A percentile compares a stretch with the other conserved stretches of the same genome.
Evolutionary conservation across 2,888 invertebrate genomes (phyloP).

Genomic region (Alsophila aescularia): DNA sequence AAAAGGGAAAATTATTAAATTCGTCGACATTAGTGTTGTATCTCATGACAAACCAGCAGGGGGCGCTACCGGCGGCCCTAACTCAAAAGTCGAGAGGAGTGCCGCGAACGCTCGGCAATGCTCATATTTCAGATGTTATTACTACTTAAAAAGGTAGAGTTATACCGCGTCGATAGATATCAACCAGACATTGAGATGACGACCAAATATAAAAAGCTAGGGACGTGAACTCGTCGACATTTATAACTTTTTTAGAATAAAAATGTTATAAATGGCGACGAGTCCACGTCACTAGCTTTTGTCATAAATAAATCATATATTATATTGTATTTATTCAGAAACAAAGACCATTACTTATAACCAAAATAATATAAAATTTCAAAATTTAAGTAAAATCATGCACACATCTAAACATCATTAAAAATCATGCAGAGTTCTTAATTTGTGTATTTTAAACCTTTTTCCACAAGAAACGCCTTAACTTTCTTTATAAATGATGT

Average conservation of each 20-base stretch:
- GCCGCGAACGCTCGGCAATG: constrained; percentile 44
- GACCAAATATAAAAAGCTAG: constrained; percentile 60
- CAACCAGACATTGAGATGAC: constrained; percentile 64
- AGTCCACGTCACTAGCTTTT: too few species aligned
- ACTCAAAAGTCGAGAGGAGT: constrained; percentile 51
- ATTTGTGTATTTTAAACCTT: too few species aligned
- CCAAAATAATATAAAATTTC: too few species aligned
- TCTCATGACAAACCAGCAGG: constrained; percentile 72
- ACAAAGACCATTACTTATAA: too few species aligned
- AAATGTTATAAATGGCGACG: too few species aligned
- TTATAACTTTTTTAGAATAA: not conserved
- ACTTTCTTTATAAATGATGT: too few species aligned
- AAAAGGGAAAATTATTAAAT: constrained; percentile 51
- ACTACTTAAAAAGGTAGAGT: constrained; percentile 71
- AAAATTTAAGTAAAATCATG: too few species aligned
- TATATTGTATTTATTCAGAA: too few species aligned
- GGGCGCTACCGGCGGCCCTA: constrained; percentile 73
- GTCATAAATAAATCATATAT: too few species aligned
- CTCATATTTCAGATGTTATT: constrained; percentile 68
- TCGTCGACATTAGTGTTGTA: constrained; percentile 71
- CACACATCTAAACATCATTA: too few species aligned
- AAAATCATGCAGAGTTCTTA: too few species aligned
- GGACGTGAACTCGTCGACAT: constrained; percentile 37
- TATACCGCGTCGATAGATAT: constrained; percentile 72
- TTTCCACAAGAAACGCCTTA: too few species aligned